A percentile compares a stretch with the other conserved stretches of the same genome.
phyloP scores from a whole-genome alignment of 2,888 invertebrate genomes.

The Anoncus sp. region DNA sequence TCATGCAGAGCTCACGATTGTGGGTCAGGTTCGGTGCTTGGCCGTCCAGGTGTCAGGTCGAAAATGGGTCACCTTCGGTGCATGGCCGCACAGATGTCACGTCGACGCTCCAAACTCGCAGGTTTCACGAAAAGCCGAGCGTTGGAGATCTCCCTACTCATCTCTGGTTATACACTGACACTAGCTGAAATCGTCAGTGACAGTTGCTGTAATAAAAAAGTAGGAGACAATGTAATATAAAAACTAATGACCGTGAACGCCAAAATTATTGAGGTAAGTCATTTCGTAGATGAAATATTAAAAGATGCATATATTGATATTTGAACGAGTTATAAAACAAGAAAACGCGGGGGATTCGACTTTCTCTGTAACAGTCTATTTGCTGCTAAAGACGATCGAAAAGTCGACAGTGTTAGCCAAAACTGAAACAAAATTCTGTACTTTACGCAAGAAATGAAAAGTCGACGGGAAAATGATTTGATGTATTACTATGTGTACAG shows the following conservation, averaged over 20 bases:
- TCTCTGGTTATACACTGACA: no score
- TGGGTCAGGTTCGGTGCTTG: no score
- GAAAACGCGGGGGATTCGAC: not conserved
- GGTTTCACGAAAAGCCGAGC: no score
- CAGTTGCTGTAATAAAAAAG: conserved; percentile 56
- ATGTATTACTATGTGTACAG: not conserved
- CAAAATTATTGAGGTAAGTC: conserved; percentile 37
- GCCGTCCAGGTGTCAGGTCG: no score
- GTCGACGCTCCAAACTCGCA: no score
- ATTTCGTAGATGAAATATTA: not conserved
- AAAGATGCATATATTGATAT: not conserved
- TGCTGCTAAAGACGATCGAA: not conserved
- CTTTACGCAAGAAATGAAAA: not conserved
- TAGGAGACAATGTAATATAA: conserved; percentile 44
- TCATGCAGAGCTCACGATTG: no score
- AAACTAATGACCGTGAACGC: conserved; percentile 18
- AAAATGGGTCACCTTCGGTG: no score
- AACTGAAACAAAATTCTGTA: not conserved
- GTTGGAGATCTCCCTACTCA: no score
- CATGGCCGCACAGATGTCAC: no score
- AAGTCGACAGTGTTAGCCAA: not conserved
- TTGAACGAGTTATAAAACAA: not conserved
- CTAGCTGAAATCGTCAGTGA: conserved; percentile 67
- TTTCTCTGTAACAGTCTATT: not conserved
- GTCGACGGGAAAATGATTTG: not conserved